Evolutionary conservation across 2,113 vertebrate species (phyloP), one percentile per base, ranked within the genome.

Genomic region (Lamprologus callipterus): DNA sequence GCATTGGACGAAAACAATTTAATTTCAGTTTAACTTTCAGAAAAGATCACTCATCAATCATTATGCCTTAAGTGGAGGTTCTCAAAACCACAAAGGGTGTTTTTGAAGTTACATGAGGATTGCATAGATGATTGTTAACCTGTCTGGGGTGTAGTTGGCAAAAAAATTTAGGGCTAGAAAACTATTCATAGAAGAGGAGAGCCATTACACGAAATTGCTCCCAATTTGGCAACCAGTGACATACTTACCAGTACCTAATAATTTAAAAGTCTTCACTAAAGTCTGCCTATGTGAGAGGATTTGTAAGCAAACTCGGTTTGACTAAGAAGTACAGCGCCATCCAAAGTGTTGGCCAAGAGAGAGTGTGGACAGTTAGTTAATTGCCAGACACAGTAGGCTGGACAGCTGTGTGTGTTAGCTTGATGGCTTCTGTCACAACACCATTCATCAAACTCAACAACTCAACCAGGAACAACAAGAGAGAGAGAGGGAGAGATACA

Each of bases 341-440:
- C 54, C 12, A 54, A 51, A 58, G 51, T 47, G 70, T 31, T 21
- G 53, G 42, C 49, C 65, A 13, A 73, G 60, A 81, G 85, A 87
- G 78, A 85, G 86, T 49, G 79, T 4, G 26, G 81, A 92, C 88
- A 91, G 84, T 73, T 45, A 23, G 68, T 75, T 87, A 88, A 91
- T 90, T 92, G 82, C 82, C 60, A 54, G 68, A 89, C 83, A 75
- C 35, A 17, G 81, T 60, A 60, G 78, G 58, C 58, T 51, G 79
- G 82, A 86, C 42, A 33, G 84, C 85, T 83, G 63, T 54, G 81
- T 87, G 87, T 63, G 87, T 85, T 60, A 80, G 88, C 90, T 42
- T 86, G 88, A 88, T 33, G 80, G 75, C 73, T 93, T 85, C 85
- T 90, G 94, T 94, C 94, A 93, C 90, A 94, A 90, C 93, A 92